A percentile compares a stretch with the other conserved stretches of the same genome.
Conservation (phyloP, 2,113 vertebrate genomes). For the Crotalus viridis region DNA sequence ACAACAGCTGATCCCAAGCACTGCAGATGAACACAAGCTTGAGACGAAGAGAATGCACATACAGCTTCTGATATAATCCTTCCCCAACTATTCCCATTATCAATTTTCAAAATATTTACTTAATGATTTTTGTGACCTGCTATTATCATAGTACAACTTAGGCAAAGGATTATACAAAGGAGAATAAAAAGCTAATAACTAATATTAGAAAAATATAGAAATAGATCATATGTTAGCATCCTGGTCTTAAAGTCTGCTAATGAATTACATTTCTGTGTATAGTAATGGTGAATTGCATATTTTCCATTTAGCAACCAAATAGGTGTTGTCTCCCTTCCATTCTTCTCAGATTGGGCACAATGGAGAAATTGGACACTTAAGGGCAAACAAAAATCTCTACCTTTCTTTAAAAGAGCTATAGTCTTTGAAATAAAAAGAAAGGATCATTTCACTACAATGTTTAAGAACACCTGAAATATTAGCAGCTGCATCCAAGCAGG, state of each 20-base stretch:
- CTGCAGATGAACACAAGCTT: not conserved
- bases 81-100: not conserved
- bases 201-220: not conserved
- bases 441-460: not conserved
- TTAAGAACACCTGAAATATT: constrained; percentile 42
- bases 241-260: not conserved
- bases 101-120: not conserved
- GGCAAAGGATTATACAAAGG: not conserved
- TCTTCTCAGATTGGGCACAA: constrained; percentile 15
- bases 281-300: not conserved
- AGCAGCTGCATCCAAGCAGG: constrained; percentile 53
- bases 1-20: not conserved
- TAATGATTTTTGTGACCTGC: not conserved
- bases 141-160: not conserved
- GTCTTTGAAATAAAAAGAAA: not conserved
- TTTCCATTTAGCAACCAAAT: constrained; percentile 3
- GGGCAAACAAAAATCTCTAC: not conserved
- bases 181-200: not conserved
- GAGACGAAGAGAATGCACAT: not conserved
- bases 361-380: constrained; percentile 37
- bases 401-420: not conserved
- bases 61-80: not conserved
- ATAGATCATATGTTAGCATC: not conserved
- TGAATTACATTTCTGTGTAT: not conserved
- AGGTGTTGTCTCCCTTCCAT: not conserved